A percentile compares a stretch with the other conserved stretches of the same genome.
phyloP scores from a whole-genome alignment of 1,140 invertebrate genomes.

The Dufourea novaeangliae region DNA sequence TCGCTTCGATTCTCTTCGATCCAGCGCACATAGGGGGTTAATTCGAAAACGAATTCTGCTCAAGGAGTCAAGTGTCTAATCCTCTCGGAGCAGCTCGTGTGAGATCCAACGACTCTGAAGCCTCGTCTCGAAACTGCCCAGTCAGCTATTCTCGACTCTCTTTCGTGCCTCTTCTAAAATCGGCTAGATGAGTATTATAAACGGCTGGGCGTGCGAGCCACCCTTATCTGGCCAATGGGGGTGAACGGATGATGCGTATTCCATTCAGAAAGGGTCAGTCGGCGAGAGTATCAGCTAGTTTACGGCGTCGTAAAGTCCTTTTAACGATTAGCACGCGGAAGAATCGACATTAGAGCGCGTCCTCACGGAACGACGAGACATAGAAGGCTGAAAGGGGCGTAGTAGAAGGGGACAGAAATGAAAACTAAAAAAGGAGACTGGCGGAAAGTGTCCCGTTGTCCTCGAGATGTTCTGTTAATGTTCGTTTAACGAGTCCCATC shows the following conservation, averaged over 20 bases:
- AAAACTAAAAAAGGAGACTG: no score
- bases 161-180: no score
- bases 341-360: constrained; percentile 1
- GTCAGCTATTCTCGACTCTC: no score
- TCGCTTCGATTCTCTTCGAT: not conserved
- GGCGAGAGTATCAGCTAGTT: not conserved
- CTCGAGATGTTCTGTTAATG: not conserved
- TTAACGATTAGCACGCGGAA: not conserved
- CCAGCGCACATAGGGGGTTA: not conserved
- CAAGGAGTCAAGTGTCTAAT: not conserved
- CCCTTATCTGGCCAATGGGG: not conserved
- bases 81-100: not conserved
- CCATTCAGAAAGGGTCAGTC: constrained; percentile 5
- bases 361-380: not conserved
- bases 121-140: not conserved
- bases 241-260: not conserved
- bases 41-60: not conserved
- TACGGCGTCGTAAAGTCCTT: not conserved
- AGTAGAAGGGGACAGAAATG: not conserved
- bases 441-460: not conserved
- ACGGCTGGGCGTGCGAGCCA: not conserved
- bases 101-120: not conserved
- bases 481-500: not conserved
- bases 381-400: not conserved
- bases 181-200: not conserved